These are phyloP conservation scores for Lates calcarifer DNA, from an alignment of 2,113 vertebrate genomes.

Conservation along the genomic window DNA sequence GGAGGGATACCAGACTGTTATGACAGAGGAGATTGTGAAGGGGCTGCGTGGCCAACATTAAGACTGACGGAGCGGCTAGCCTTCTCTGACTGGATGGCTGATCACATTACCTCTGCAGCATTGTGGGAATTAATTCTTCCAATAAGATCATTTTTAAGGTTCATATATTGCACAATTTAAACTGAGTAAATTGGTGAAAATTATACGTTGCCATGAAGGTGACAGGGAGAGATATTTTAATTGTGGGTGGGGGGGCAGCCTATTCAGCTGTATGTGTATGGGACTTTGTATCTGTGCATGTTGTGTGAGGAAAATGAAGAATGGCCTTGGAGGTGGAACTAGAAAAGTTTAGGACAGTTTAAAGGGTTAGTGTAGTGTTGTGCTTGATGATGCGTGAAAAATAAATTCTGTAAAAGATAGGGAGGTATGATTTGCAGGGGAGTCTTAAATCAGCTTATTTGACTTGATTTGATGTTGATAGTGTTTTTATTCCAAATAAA, in stretches of 20 bases:
- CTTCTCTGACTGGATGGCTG: slow-evolving; percentile 91
- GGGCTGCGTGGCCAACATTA: slow-evolving; percentile 89
- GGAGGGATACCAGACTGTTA: slow-evolving; percentile 82
- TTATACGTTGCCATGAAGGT: slow-evolving; percentile 95
- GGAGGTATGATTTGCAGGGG: background rate
- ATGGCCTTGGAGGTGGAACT: slow-evolving; percentile 44
- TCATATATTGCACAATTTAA: slow-evolving; percentile 98
- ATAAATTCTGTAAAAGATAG: slow-evolving; percentile 47
- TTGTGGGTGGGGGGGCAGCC: slow-evolving; percentile 87
- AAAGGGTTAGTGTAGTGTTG: slow-evolving; percentile 40
- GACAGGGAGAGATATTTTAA: slow-evolving; percentile 95
- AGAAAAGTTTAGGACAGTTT: slow-evolving; percentile 58
- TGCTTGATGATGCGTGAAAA: slow-evolving; percentile 57
- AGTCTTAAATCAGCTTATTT: background rate
- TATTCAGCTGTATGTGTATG: slow-evolving; percentile 54
- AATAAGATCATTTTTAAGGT: slow-evolving; percentile 96
- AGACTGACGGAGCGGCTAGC: slow-evolving; percentile 91
- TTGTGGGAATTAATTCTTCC: slow-evolving; percentile 99
- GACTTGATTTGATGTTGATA: background rate
- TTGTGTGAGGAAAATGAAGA: slow-evolving; percentile 42
- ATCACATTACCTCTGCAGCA: slow-evolving; percentile 91
- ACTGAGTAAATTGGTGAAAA: slow-evolving; percentile 97
- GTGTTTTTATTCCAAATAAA: slow-evolving; percentile 4
- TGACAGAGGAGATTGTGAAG: slow-evolving; percentile 90
- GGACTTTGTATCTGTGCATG: slow-evolving; percentile 35